Evolutionary conservation across 2,888 invertebrate genomes (phyloP), one percentile per base, ranked within the genome.

Genomic region (Gibbula magus): DNA sequence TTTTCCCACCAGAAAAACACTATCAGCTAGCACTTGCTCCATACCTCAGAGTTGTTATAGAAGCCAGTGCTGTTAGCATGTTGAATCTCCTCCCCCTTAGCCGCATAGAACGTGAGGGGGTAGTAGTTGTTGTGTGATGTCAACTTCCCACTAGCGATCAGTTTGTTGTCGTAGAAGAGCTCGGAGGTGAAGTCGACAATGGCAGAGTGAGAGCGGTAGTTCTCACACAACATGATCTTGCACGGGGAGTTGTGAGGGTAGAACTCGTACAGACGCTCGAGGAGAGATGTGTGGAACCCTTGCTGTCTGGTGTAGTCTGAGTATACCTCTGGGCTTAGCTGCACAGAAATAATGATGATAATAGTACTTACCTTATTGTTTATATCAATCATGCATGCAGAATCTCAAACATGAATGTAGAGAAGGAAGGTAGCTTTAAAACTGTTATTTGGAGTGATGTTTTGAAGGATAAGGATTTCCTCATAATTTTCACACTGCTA

Each of bases 131-230:
- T 95, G 90, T 96, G 96, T 0, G 94, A 93, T 0, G 95, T 95
- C 88, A 96, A 95, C 85, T 95, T 95, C 29, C 96, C 96, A 77
- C 96, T 96, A 18, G 96, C 95, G 75, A 96, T 94, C 76, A 97
- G 93, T 88, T 96, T 95, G 86, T 96, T 95, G 80, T 96, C 96
- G 91, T 97, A 97, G 92, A 97, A 96, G 3, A 96, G 94, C 86
- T 96, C 95, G 0, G 96, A 96, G 0, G 96, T 96, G 90, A 96
- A 96, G 91, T 95, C 95, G 25, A 97, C 96, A 81, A 97, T 96
- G 45, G 96, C 96, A 87, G 95, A 95, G 92, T 97, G 96, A 0
- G 96, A 96, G 73, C 97, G 94, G 92, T 97, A 97, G 91, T 96
- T 97, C 91, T 96, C 96, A 89, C 96, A 96, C 0, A 97, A 93